Base-by-base conservation (phyloP, 1,140 invertebrate genomes). In the Bombyx mandarina region DNA sequence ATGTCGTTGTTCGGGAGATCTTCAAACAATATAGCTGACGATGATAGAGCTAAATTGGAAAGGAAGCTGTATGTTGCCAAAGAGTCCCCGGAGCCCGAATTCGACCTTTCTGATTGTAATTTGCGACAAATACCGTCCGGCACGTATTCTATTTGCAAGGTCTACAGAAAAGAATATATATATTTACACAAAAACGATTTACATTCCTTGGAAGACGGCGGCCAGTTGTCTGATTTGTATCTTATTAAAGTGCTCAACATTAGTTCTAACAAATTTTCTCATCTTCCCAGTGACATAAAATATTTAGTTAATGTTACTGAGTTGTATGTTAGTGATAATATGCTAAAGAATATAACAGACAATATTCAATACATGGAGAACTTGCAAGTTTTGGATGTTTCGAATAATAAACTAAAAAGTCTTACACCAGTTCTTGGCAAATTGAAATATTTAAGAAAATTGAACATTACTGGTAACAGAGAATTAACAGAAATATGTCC, bases 61-160 rank as follows among this genome's bases (percentile, higher is more conserved):
- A 90, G 92, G 69, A 93, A 93, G 79, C 77, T 93, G 47, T 93
- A 93, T 71, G 74, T 94, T 89, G 93, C 93, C 22, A 90, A 92
- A 73, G 93, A 94, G 82, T 92, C 90, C 67, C 93, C 93, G 12
- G 93, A 94, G 73, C 90, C 92, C 57, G 84, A 91, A 52, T 95
- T 94, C 76, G 93, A 95, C 82, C 77, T 95, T 60, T 92, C 93
- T 3, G 91, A 93, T 60, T 95, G 93, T 83, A 88, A 89, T 65
- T 88, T 95, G 52, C 90, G 90, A 69, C 82, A 89, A 54, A 90
- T 95, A 48, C 94, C 94, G 26, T 88, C 90, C 55, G 93, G 93
- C 53, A 93, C 94, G 61, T 95, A 92, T 86, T 91, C 92, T 3
- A 83, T 94, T 45, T 95, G 94, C 78, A 93, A 92, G 79, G 93